Percentiles rank a stretch among this genome's conserved stretches.
phyloP scores from a whole-genome alignment of 1,140 invertebrate species.

The Thrips palmi region DNA sequence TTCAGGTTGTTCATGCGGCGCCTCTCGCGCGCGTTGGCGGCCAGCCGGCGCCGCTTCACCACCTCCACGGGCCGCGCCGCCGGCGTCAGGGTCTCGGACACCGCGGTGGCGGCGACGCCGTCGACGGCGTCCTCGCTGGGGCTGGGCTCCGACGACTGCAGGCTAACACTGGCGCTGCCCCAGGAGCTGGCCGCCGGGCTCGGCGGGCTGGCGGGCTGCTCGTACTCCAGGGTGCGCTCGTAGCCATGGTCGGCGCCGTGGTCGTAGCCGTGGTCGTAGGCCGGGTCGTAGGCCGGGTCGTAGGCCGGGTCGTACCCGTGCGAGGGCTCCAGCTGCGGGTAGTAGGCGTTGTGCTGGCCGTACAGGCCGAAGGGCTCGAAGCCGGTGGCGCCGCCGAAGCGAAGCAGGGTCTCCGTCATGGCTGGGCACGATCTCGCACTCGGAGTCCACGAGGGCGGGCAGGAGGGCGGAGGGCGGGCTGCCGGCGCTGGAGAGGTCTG shows the following conservation, averaged over 20 bases:
- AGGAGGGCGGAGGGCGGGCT: too few species aligned
- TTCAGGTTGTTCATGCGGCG: slow-evolving; percentile 67
- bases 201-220: neutral
- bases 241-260: neutral
- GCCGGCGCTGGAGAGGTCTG: too few species aligned
- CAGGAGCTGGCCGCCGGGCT: too few species aligned
- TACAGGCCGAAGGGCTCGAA: too few species aligned
- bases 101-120: neutral
- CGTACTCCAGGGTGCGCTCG: neutral
- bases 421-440: too few species aligned
- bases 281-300: neutral
- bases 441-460: too few species aligned
- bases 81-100: too few species aligned
- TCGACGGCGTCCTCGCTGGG: neutral
- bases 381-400: neutral
- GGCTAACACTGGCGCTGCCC: neutral
- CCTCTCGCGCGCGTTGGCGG: slow-evolving; percentile 60
- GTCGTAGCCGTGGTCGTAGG: slow-evolving; percentile 2
- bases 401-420: too few species aligned
- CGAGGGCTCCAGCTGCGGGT: neutral
- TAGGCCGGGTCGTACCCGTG: neutral
- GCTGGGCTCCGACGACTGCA: neutral
- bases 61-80: slow-evolving; percentile 32
- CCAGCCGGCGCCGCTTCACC: slow-evolving; percentile 40
- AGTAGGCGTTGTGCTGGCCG: too few species aligned